These are phyloP conservation scores for Drosophila repletoides DNA, from an alignment of 1,140 invertebrate genomes.

Conservation along the genomic window DNA sequence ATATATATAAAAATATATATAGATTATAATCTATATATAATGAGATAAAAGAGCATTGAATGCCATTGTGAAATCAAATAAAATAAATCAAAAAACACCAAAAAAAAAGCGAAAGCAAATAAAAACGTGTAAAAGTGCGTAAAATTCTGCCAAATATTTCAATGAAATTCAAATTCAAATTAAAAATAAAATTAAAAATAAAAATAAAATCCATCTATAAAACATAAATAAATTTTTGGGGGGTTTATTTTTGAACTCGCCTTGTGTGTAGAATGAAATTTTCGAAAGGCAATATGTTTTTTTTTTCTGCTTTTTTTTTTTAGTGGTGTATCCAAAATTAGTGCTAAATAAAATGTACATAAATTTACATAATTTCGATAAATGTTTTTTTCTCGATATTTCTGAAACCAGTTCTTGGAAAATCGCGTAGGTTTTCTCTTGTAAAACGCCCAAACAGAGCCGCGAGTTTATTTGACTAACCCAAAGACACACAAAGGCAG, in stretches of 20 bases:
- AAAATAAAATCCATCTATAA: background rate
- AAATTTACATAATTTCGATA: slow-evolving; percentile 41
- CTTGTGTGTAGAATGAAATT: too few species aligned
- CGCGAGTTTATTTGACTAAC: slow-evolving; percentile 23
- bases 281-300: background rate
- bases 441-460: slow-evolving; percentile 39
- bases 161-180: too few species aligned
- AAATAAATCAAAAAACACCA: background rate
- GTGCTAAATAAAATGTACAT: slow-evolving; percentile 27
- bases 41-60: slow-evolving; percentile 38
- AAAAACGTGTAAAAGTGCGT: background rate
- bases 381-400: background rate
- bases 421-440: slow-evolving; percentile 61
- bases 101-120: slow-evolving; percentile 17
- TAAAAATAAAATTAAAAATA: slow-evolving; percentile 1
- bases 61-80: slow-evolving; percentile 59
- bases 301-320: background rate
- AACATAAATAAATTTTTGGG: background rate
- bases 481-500: slow-evolving; percentile 31
- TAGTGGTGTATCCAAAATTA: too few species aligned
- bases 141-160: too few species aligned
- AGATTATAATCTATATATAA: background rate
- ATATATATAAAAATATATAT: slow-evolving; percentile 11
- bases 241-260: too few species aligned
- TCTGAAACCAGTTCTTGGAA: slow-evolving; percentile 42